Evolutionary conservation across 2,888 invertebrate species (phyloP), one percentile per base, ranked within the genome.

Genomic region (Amblyjoppa fuscipennis): DNA sequence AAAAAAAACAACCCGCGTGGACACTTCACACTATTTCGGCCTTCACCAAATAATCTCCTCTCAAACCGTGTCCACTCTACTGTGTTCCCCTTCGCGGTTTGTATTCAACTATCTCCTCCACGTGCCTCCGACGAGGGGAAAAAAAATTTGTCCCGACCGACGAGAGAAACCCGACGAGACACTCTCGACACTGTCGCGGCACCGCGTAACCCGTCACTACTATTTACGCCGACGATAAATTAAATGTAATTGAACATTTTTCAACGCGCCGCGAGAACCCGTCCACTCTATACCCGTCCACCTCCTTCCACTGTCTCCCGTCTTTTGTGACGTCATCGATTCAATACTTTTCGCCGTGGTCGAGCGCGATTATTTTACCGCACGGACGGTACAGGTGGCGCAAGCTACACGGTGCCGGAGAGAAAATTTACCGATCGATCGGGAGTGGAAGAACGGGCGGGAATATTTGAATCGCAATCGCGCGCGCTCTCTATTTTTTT

Each of bases 311-410:
- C 92, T 88, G 88, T 89, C 89, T 91, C 89, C 89, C 90, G 90
- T 92, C 93, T 93, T 94, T 93, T 93, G 93, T 94, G 93, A 93
- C 93, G 94, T 94, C 94, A 93, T 88, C 91, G 93, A 94, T 93
- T 94, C 94, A 94, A 94, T 94, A 94, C 93, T 94, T 93, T 93
- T 93, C 92, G 88, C 89, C 79, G 89, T 89, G 88, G 45, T 84
- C 85, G 82, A 78, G 85, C 71, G 31, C 34, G 82, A 69, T 75
- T 77, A 70, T 80, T 74, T 87, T 78, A 68, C 81, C 81, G 49
- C 61, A 56, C 66, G 61, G 59, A 9, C 11, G n/a, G 25, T 61
- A 45, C 64, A 88, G 84, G 81, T 88, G 80, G 83, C 88, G 80
- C 69, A 41, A 87, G 76, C 28, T 78, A 5, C 85, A 70, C 81